Conservation (phyloP, 2,113 vertebrate genomes). For the Trematomus loennbergii region DNA sequence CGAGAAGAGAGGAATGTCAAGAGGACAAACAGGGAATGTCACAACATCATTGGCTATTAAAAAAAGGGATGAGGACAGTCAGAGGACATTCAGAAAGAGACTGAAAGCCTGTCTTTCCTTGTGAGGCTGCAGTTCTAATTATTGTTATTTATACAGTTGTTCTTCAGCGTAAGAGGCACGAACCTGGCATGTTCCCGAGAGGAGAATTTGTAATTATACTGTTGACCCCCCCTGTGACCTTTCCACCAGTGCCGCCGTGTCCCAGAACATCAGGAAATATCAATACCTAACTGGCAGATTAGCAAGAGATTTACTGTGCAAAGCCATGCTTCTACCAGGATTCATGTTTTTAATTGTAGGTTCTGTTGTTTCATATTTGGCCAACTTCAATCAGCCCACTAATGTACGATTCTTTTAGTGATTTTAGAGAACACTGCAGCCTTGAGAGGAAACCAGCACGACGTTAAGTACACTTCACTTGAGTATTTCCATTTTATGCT, state of each 20-base stretch:
- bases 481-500: no score
- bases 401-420: no score
- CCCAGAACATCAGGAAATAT: not conserved
- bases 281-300: not conserved
- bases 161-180: not conserved
- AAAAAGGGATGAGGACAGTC: not conserved
- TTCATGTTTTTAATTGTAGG: not conserved
- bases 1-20: conserved; percentile 46
- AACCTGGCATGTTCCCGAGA: not conserved
- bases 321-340: not conserved
- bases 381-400: no score
- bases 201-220: not conserved
- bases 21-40: conserved; percentile 38
- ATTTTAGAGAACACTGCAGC: no score
- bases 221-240: not conserved
- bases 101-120: not conserved
- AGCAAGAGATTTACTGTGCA: not conserved
- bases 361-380: not conserved
- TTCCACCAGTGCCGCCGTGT: not conserved
- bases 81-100: not conserved
- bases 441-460: no score
- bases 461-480: no score
- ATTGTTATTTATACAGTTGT: not conserved
- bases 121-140: not conserved
- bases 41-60: conserved; percentile 29